phyloP scores from a whole-genome alignment of 1,140 invertebrate genomes.

The Periplaneta americana region DNA sequence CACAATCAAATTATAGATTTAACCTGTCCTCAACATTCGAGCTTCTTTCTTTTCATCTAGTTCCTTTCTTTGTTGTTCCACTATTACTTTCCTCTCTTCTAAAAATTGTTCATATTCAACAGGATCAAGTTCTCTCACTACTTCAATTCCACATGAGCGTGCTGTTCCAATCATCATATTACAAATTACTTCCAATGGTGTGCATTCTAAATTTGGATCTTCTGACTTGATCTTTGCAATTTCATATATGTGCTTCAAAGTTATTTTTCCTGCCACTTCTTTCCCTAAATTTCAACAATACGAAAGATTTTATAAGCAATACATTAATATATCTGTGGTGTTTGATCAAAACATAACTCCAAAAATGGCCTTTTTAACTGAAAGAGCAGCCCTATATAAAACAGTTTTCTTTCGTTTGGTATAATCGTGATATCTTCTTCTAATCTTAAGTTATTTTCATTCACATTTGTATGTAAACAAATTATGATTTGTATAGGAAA shows the following conservation, averaged over 20 bases:
- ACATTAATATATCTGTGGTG: too few species aligned
- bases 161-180: slow-evolving; percentile 71
- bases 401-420: too few species aligned
- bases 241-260: slow-evolving; percentile 96
- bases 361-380: too few species aligned
- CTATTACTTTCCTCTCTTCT: slow-evolving; percentile 63
- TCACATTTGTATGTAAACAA: too few species aligned
- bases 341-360: too few species aligned
- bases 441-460: too few species aligned
- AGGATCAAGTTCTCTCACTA: slow-evolving; percentile 74
- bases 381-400: too few species aligned
- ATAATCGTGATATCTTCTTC: too few species aligned
- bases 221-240: slow-evolving; percentile 91
- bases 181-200: slow-evolving; percentile 72
- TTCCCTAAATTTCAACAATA: neutral
- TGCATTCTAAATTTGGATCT: slow-evolving; percentile 68
- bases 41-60: slow-evolving; percentile 84
- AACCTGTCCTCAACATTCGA: slow-evolving; percentile 79
- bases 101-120: slow-evolving; percentile 83
- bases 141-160: slow-evolving; percentile 75
- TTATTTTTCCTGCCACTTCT: slow-evolving; percentile 85
- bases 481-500: too few species aligned
- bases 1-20: too few species aligned
- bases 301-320: neutral
- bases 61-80: slow-evolving; percentile 69